phyloP scores from a whole-genome alignment of 1,140 invertebrate genomes.

The Penaeus vannamei region DNA sequence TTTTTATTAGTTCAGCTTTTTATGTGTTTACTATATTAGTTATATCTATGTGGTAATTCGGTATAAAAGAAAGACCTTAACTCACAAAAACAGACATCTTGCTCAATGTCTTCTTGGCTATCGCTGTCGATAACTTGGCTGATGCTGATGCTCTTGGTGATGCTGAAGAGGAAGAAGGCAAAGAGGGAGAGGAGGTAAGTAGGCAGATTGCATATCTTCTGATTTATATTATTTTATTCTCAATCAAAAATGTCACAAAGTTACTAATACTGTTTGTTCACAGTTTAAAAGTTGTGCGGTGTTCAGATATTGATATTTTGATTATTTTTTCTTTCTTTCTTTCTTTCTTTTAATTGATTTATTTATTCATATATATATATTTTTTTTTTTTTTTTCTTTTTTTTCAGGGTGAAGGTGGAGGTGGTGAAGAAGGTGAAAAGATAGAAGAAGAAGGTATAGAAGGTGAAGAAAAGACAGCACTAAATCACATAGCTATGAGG shows the following conservation, averaged over 20 bases:
- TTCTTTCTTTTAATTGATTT: not conserved
- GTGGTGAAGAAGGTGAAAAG: constrained; percentile 60
- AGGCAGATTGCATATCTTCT: no score
- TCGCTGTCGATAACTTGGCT: constrained; percentile 99
- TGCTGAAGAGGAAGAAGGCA: constrained; percentile 98
- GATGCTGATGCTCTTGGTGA: constrained; percentile 99
- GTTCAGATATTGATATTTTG: no score
- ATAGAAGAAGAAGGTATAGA: constrained; percentile 57
- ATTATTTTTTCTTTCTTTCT: not conserved
- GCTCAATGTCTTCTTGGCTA: constrained; percentile 99
- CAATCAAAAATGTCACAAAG: not conserved
- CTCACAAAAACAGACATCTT: constrained; percentile 80
- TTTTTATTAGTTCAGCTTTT: no score
- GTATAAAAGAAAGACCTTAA: not conserved
- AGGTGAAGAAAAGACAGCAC: constrained; percentile 68
- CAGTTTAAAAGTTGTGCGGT: no score
- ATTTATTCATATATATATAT: not conserved
- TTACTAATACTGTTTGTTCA: constrained; percentile 1
- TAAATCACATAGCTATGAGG: constrained; percentile 75
- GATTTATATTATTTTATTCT: not conserved
- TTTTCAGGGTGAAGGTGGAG: constrained; percentile 68
- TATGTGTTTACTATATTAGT: no score
- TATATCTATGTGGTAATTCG: no score
- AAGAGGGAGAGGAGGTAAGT: constrained; percentile 88
- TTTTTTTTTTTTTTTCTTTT: not conserved